Base-by-base conservation (phyloP, 1,140 invertebrate genomes). In the Nymphalis io region DNA sequence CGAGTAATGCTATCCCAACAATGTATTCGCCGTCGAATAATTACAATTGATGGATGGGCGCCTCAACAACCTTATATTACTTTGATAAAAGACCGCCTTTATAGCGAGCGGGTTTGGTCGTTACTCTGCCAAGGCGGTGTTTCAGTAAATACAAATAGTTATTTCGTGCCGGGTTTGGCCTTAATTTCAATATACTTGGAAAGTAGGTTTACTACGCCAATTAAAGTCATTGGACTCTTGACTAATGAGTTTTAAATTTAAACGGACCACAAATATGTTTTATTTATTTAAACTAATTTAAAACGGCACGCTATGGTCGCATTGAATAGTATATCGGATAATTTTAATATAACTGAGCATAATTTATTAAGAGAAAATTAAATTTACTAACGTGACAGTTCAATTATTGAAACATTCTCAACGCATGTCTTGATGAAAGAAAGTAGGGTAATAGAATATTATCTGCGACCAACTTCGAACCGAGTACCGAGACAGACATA, bases 121-220 rank as follows among this genome's bases (percentile, higher is more conserved):
- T 78, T 68, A 72, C 69, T 74, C 48, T 58, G 69, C 73, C 63
- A 70, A 74, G 70, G 63, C 58, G 64, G 57, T 68, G 67, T 75
- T 75, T 70, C 58, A 72, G 58, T 68, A 70, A 53, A 73, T 70
- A 73, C 70, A 70, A 75, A 75, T 75, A 70, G 67, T 75, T 67
- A 70, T 73, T 70, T 72, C 60, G 70, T 68, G 60, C 57, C 46
- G 48, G 33, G 63, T 70, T 68, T 53, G 66, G 55, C 67, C 67
- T 72, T 65, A 70, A 70, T 70, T 70, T 59, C 55, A 65, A 65
- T 66, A 71, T 44, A 38, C 48, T 66, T 18, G 58, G 27, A 71
- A 71, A 71, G 58, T 71, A 66, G 63, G 58, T 71, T 71, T 71
- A 71, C 58, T 61, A 71, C 63, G 69, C 58, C 62, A 66, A 71